phyloP scores from a whole-genome alignment of 2,888 invertebrate species.

The Cylindroiulus punctatus region DNA sequence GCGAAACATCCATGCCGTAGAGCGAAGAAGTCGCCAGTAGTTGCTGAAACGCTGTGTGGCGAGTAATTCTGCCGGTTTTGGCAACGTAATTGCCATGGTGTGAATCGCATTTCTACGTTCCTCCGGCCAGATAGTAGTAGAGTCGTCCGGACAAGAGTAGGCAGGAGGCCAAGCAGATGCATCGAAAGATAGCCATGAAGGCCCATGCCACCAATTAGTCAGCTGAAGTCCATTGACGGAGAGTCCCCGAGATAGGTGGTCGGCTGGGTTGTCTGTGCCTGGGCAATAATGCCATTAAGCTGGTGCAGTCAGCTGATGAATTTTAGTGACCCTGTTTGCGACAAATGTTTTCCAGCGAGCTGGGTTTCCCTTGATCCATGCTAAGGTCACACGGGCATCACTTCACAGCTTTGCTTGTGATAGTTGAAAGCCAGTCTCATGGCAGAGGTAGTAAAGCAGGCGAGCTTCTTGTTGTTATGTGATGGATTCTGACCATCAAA shows the following conservation, averaged over 20 bases:
- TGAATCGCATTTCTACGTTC: background rate
- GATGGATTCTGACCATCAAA: too few species aligned
- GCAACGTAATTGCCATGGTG: background rate
- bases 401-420: background rate
- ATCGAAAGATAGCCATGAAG: background rate
- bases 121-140: background rate
- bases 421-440: background rate
- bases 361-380: background rate
- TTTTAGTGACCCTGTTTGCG: background rate
- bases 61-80: background rate
- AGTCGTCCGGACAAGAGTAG: too few species aligned
- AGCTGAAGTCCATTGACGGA: background rate
- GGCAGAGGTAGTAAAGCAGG: background rate
- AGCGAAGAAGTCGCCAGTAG: background rate
- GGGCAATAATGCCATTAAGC: background rate
- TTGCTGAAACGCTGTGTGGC: background rate
- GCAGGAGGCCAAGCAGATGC: background rate
- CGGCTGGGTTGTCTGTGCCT: background rate
- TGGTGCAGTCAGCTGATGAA: background rate
- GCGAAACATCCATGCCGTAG: background rate
- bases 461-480: too few species aligned
- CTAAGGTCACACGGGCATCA: background rate
- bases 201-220: background rate
- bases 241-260: background rate
- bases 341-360: background rate